Conservation (phyloP, 2,888 invertebrate genomes). For the Slavum lentiscoides region DNA sequence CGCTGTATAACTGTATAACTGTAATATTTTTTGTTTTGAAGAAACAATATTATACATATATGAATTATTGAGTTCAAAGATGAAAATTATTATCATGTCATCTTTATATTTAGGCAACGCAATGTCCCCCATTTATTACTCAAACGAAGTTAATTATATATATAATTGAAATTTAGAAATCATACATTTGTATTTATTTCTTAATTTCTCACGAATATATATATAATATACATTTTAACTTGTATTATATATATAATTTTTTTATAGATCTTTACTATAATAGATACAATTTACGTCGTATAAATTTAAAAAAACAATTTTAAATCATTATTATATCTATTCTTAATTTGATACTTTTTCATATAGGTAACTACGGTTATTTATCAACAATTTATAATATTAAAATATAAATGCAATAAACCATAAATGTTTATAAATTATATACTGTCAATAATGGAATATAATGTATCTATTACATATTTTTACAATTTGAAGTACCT, state of each 20-base stretch:
- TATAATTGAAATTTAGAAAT: neutral
- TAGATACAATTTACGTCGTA: too few relatives aligned
- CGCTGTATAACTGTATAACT: neutral
- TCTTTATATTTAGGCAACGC: neutral
- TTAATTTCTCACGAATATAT: neutral
- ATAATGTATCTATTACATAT: neutral
- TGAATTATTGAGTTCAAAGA: neutral
- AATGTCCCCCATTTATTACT: neutral
- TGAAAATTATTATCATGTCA: conserved; percentile 11
- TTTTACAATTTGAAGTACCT: neutral
- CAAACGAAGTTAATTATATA: neutral
- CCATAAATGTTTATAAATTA: too few relatives aligned
- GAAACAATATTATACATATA: neutral
- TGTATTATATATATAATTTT: too few relatives aligned
- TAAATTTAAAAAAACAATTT: too few relatives aligned
- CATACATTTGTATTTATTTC: neutral
- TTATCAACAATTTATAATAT: too few relatives aligned
- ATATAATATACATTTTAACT: too few relatives aligned
- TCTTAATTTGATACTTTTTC: too few relatives aligned
- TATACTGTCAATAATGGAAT: too few relatives aligned
- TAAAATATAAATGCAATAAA: too few relatives aligned
- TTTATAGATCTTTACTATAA: too few relatives aligned
- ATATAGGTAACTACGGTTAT: too few relatives aligned
- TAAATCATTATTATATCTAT: too few relatives aligned
- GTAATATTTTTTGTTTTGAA: neutral